A percentile compares a stretch with the other conserved stretches of the same genome.
Evolutionary conservation across 2,888 invertebrate genomes (phyloP).

Genomic region (Hyposoter didymator): DNA sequence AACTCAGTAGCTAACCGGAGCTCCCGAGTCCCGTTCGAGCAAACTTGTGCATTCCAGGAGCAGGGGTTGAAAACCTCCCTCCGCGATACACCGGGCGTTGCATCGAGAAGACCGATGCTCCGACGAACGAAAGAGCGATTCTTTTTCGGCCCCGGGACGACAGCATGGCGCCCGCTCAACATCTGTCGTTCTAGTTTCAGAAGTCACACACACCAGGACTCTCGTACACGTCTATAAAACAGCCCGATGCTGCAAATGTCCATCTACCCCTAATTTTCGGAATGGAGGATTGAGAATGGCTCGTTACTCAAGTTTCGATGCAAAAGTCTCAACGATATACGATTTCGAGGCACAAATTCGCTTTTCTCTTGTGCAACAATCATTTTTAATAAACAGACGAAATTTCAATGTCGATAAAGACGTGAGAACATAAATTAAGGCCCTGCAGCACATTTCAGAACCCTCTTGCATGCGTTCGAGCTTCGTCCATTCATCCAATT

Average conservation of each 20-base stretch:
- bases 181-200: conserved; percentile 80
- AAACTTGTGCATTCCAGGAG: conserved; percentile 64
- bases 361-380: background rate
- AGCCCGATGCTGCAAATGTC: conserved; percentile 42
- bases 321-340: background rate
- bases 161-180: conserved; percentile 80
- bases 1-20: conserved; percentile 52
- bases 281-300: conserved; percentile 64
- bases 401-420: background rate
- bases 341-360: conserved; percentile 1
- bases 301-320: conserved; percentile 56
- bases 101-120: conserved; percentile 59
- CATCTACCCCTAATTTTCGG: conserved; percentile 57
- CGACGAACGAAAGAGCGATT: conserved; percentile 58
- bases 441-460: background rate
- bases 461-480: background rate
- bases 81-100: conserved; percentile 34
- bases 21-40: conserved; percentile 58
- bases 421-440: background rate
- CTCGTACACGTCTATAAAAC: background rate
- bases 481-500: background rate
- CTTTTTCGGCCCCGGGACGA: conserved; percentile 70
- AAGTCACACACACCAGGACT: conserved; percentile 37
- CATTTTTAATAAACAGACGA: background rate
- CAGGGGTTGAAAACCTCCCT: conserved; percentile 70